phyloP scores from a whole-genome alignment of 1,140 invertebrate genomes.

The Dendrolimus punctatus region DNA sequence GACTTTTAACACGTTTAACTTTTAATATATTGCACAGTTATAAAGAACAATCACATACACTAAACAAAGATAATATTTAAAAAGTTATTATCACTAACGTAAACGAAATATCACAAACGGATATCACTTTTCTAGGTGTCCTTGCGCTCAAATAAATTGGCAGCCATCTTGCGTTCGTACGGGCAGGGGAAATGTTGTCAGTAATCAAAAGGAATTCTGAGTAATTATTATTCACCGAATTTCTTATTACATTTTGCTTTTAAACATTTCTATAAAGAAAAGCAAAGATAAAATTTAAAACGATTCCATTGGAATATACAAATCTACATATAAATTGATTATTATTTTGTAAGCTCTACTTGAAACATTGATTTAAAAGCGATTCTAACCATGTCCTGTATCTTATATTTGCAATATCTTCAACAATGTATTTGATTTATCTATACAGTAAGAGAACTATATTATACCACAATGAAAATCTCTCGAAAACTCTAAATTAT shows the following conservation, averaged over 20 bases:
- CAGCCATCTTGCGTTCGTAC: conserved; percentile 67
- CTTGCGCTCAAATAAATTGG: conserved; percentile 68
- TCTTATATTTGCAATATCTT: too few species aligned
- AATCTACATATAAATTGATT: too few species aligned
- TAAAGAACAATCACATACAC: conserved; percentile 42
- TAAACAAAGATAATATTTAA: conserved; percentile 39
- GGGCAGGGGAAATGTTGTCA: conserved; percentile 45
- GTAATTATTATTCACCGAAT: background rate
- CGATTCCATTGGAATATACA: too few species aligned
- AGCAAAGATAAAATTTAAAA: background rate
- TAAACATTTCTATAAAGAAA: background rate
- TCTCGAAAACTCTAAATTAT: too few species aligned
- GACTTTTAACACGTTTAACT: conserved; percentile 56
- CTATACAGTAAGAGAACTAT: too few species aligned
- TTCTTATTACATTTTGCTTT: background rate
- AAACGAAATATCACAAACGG: conserved; percentile 53
- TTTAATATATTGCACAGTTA: conserved; percentile 60
- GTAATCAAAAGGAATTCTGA: conserved; percentile 1
- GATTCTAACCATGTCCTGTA: too few species aligned
- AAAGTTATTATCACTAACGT: conserved; percentile 57
- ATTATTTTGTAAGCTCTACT: too few species aligned
- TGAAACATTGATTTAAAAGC: too few species aligned
- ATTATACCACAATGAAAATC: too few species aligned
- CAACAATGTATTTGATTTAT: too few species aligned
- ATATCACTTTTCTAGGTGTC: conserved; percentile 62